Conservation (phyloP, 2,113 vertebrate genomes). For the Menura novaehollandiae region DNA sequence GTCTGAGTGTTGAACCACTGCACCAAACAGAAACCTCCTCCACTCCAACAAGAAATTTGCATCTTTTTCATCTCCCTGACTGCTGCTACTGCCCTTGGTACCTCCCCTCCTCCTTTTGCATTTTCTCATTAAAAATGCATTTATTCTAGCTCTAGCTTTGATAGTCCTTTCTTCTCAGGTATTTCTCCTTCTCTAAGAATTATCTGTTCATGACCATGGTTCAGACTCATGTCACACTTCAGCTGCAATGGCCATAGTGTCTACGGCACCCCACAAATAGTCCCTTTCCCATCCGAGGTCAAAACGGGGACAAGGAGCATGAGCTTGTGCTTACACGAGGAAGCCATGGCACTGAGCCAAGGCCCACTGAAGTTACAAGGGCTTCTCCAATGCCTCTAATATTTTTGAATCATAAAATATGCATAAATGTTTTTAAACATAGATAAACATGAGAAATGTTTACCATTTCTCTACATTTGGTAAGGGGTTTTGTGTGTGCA, state of each 20-base stretch:
- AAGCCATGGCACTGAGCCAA: background rate
- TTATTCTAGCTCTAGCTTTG: background rate
- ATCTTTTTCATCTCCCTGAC: background rate
- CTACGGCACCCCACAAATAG: accelerated
- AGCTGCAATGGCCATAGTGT: background rate
- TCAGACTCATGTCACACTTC: background rate
- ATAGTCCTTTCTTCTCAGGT: background rate
- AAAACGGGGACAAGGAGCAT: background rate
- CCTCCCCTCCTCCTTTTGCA: background rate
- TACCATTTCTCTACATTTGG: background rate
- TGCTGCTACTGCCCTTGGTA: background rate
- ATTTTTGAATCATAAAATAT: background rate
- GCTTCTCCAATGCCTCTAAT: background rate
- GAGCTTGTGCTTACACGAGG: background rate
- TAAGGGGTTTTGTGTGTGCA: background rate
- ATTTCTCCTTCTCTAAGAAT: background rate
- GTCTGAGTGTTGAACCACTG: background rate
- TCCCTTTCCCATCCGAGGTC: background rate
- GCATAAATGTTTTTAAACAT: background rate
- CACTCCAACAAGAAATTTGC: background rate
- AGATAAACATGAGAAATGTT: background rate
- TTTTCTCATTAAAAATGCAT: background rate
- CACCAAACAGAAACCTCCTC: background rate
- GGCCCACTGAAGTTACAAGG: background rate
- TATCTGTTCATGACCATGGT: accelerated